Evolutionary conservation across 2,113 vertebrate genomes (phyloP).

Genomic region (Apistogramma diplotaenia): DNA sequence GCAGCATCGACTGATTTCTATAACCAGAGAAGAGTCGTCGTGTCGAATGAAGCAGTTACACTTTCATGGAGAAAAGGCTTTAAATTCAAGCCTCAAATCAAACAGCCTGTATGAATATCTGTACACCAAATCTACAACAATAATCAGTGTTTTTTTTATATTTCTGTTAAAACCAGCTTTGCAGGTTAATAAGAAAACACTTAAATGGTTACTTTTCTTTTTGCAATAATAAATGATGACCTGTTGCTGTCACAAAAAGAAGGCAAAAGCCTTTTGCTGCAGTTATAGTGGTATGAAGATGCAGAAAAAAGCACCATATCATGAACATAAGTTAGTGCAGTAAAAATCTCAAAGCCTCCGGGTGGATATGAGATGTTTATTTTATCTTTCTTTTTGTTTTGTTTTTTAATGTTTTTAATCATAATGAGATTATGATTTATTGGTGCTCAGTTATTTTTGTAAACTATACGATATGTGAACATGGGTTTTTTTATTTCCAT

Average conservation of each 20-base stretch:
- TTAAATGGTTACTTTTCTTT: constrained; percentile 2
- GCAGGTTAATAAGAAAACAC: neutral
- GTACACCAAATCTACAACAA: constrained; percentile 6
- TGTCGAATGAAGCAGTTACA: neutral
- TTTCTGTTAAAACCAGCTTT: neutral
- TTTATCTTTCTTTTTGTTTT: constrained; percentile 8
- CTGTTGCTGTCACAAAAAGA: constrained; percentile 3
- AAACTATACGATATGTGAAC: constrained; percentile 53
- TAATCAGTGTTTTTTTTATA: neutral
- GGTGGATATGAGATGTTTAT: constrained; percentile 41
- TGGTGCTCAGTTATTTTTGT: constrained; percentile 79
- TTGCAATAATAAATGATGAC: constrained; percentile 27
- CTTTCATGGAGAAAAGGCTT: neutral
- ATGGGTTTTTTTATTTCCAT: no score
- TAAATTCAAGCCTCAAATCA: constrained; percentile 12
- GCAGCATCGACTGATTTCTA: constrained; percentile 6
- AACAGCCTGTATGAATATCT: constrained; percentile 1
- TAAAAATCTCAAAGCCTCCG: constrained; percentile 62
- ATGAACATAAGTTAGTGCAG: constrained; percentile 28
- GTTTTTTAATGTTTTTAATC: constrained; percentile 45
- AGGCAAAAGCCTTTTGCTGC: constrained; percentile 23
- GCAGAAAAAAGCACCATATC: constrained; percentile 3
- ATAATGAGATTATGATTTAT: constrained; percentile 73
- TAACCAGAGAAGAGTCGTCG: neutral
- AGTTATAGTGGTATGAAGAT: constrained; percentile 8